A percentile compares a stretch with the other conserved stretches of the same genome.
These are phyloP conservation scores for Sarcophaga variegata DNA, from an alignment of 2,888 invertebrate species.

Conservation along the genomic window DNA sequence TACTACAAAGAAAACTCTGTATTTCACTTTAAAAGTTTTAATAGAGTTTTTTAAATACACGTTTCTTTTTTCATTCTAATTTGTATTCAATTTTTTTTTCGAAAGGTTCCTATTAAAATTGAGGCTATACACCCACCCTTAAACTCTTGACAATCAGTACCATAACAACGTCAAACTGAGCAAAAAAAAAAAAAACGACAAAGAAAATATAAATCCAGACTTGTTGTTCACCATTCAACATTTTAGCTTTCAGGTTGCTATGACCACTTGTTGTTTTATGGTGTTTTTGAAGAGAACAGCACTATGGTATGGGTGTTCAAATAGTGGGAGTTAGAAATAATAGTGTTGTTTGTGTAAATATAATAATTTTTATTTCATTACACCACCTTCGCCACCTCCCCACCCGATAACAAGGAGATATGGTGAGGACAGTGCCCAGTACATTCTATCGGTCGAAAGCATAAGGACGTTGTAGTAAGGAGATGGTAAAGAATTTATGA, in stretches of 20 bases:
- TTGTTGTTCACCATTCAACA: conserved; percentile 48
- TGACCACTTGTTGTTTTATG: conserved; percentile 49
- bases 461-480: background rate
- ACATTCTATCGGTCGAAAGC: no score
- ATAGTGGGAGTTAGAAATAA: background rate
- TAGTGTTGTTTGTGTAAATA: conserved; percentile 7
- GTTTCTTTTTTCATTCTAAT: no score
- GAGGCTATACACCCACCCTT: background rate
- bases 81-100: background rate
- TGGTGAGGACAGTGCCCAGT: background rate
- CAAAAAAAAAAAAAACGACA: background rate
- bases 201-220: background rate
- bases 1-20: background rate
- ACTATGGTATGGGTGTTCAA: background rate
- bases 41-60: background rate
- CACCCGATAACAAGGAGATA: background rate
- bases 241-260: conserved; percentile 45
- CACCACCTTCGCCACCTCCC: no score
- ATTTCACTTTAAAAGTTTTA: background rate
- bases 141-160: background rate
- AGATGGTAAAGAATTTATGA: conserved; percentile 21
- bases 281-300: background rate
- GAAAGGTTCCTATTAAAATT: background rate
- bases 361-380: conserved; percentile 21
- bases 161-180: conserved; percentile 36